Evolutionary conservation across 1,140 invertebrate species (phyloP), one percentile per base, ranked within the genome.

Genomic region (Macrobrachium nipponense): DNA sequence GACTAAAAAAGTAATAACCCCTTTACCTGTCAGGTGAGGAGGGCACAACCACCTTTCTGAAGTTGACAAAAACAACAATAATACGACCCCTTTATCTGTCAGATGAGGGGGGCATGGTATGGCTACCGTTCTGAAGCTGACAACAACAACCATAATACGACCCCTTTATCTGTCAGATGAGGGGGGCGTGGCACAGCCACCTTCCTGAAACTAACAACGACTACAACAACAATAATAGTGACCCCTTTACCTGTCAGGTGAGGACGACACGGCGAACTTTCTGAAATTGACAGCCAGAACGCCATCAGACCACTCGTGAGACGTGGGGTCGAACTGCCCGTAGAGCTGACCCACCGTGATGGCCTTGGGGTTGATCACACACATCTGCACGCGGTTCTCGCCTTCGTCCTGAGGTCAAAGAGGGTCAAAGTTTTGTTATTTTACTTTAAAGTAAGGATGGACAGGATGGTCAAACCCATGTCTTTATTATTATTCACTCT

Each of bases 121-220:
- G 99, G 96, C 0, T 98, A 97, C 0, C 98, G n/a, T 36, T 36
- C 27, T 36, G 27, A 36, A 36, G 4, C 27, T 36, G 27, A 36
- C 27, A 36, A 36, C 27, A 36, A 2, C 27, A 36, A 36, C 4
- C 1, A 36, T n/a, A n/a, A n/a, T n/a, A n/a, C n/a, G n/a, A n/a
- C n/a, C n/a, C n/a, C n/a, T n/a, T n/a, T n/a, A n/a, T n/a, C n/a
- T n/a, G n/a, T n/a, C 27, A 36, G 27, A 4, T 36, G 27, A 36
- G 27, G 27, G 4, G 27, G 27, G 92, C 99, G 4, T 1, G 27
- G 92, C 99, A 98, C 4, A 99, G 96, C 0, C 98, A 97, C 0
- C 98, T 98, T 91, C 99, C 98, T 91, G 99, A 98, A 81, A 99
- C 94, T 18, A 99, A 91, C 98, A 98, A 99, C 90, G 99, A 99